These are phyloP conservation scores for Campoplex nolae DNA, from an alignment of 2,888 invertebrate genomes.

Conservation along the genomic window DNA sequence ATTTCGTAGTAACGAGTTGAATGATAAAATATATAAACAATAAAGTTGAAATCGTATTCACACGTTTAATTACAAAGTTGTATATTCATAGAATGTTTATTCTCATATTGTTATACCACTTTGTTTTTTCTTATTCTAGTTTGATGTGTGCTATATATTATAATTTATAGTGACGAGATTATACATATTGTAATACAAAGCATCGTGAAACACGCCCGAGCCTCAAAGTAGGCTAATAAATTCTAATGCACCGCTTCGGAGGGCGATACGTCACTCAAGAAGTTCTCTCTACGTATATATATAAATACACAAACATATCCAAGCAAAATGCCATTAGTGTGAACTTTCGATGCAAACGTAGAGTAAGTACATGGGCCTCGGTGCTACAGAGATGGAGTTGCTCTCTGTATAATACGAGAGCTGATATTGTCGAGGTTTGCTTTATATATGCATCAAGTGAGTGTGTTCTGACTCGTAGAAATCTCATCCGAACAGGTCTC, in stretches of 20 bases:
- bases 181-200: slow-evolving; percentile 48
- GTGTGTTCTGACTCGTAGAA: slow-evolving; percentile 48
- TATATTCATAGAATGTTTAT: background rate
- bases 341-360: slow-evolving; percentile 78
- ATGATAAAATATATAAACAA: too few relatives aligned
- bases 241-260: slow-evolving; percentile 75
- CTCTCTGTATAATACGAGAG: slow-evolving; percentile 14
- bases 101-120: background rate
- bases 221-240: slow-evolving; percentile 78
- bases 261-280: slow-evolving; percentile 71
- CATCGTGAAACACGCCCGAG: slow-evolving; percentile 74
- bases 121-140: background rate
- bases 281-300: background rate
- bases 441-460: slow-evolving; percentile 30
- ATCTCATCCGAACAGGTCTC: slow-evolving; percentile 57
- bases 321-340: slow-evolving; percentile 80
- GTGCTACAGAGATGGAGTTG: slow-evolving; percentile 43
- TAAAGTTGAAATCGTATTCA: too few relatives aligned
- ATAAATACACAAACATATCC: slow-evolving; percentile 13
- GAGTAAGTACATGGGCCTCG: slow-evolving; percentile 61
- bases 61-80: background rate
- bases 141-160: slow-evolving; percentile 16
- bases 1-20: too few relatives aligned
- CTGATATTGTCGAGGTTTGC: slow-evolving; percentile 38
- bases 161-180: slow-evolving; percentile 26